phyloP scores from a whole-genome alignment of 2,113 vertebrate species.

The Nestor notabilis region DNA sequence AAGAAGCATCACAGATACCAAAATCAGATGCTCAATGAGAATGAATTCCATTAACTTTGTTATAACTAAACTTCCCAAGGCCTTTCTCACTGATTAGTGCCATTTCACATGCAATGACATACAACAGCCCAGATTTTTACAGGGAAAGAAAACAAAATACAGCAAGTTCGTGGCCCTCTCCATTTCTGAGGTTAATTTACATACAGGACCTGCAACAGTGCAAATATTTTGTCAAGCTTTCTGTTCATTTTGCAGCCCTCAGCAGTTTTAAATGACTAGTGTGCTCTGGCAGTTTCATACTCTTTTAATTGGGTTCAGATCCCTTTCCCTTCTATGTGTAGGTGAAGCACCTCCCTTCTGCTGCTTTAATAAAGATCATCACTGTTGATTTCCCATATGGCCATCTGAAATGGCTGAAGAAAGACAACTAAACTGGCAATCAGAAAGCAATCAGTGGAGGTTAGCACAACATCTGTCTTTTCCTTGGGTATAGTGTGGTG shows the following conservation, averaged over 20 bases:
- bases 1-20: not conserved
- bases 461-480: constrained; percentile 50
- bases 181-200: not conserved
- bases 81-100: not conserved
- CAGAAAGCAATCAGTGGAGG: constrained; percentile 46
- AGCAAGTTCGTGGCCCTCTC: not conserved
- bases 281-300: not conserved
- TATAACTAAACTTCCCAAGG: not conserved
- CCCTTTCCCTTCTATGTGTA: not conserved
- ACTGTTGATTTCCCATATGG: constrained; percentile 47
- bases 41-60: not conserved
- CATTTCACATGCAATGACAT: not conserved
- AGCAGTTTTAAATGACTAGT: not conserved
- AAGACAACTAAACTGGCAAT: constrained; percentile 24
- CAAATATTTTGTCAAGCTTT: not conserved
- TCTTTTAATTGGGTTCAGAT: constrained; percentile 41
- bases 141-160: not conserved
- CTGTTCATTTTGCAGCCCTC: not conserved
- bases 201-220: not conserved
- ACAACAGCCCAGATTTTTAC: not conserved
- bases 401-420: constrained; percentile 4
- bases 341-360: not conserved
- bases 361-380: constrained; percentile 14
- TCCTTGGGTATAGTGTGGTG: not conserved
- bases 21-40: not conserved